These are phyloP conservation scores for Suricata suricatta DNA, from an alignment of 2,113 vertebrate genomes.

Conservation along the genomic window DNA sequence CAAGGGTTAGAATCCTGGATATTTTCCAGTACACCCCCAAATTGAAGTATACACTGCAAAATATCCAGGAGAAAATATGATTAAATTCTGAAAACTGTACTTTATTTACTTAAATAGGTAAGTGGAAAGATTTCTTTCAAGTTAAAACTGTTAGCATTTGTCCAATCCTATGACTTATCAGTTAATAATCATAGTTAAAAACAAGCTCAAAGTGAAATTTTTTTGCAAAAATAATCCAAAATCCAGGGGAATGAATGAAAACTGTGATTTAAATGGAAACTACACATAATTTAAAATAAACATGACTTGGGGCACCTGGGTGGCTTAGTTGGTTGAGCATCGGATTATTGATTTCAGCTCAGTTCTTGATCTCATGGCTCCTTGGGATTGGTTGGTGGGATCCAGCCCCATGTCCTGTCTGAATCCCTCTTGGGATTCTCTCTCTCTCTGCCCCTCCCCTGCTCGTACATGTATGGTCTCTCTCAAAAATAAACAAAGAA, in stretches of 20 bases:
- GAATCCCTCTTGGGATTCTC: too few species aligned
- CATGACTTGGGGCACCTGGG: neutral
- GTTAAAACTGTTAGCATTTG: neutral
- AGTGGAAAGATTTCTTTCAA: neutral
- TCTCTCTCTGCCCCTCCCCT: too few species aligned
- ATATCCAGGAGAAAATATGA: neutral
- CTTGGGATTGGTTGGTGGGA: too few species aligned
- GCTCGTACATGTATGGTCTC: too few species aligned
- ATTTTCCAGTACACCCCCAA: neutral
- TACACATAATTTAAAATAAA: neutral
- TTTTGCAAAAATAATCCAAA: neutral
- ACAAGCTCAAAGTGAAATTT: slow-evolving; percentile 18
- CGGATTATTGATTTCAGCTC: too few species aligned
- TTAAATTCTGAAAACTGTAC: neutral
- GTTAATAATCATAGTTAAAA: neutral
- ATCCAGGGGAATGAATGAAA: neutral
- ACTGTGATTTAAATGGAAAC: neutral
- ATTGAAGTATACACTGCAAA: neutral
- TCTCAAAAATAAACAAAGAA: too few species aligned
- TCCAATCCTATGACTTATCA: neutral
- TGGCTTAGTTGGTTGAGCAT: too few species aligned
- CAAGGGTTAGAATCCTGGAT: neutral
- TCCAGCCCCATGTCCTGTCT: too few species aligned
- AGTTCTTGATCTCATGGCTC: too few species aligned
- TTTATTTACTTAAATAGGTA: neutral